Percentiles rank a stretch among this genome's conserved stretches.
Conservation (phyloP, 2,113 vertebrate species). For the Calcarius ornatus region DNA sequence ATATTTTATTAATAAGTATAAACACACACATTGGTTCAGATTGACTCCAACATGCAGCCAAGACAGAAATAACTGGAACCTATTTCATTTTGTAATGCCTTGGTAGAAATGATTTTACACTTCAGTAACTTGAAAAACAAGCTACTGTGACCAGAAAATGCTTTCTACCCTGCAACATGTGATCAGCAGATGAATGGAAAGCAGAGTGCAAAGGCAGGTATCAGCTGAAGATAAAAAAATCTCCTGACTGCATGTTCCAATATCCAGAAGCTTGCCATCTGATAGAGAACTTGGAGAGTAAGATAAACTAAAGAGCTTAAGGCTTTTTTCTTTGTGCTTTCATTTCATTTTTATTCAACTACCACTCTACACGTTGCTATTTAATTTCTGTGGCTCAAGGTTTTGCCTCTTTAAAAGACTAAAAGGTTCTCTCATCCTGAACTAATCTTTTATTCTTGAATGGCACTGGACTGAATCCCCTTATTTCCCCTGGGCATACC, state of each 20-base stretch:
- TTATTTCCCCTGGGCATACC: not conserved
- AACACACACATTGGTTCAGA: not conserved
- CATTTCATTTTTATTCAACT: not conserved
- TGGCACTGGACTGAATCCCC: not conserved
- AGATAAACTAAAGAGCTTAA: not conserved
- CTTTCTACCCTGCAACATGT: not conserved
- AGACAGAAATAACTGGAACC: not conserved
- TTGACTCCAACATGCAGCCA: not conserved
- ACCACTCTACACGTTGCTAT: not conserved
- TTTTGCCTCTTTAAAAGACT: not conserved
- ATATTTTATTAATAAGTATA: not conserved
- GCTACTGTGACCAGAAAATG: not conserved
- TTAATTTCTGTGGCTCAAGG: not conserved
- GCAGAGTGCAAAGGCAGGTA: not conserved
- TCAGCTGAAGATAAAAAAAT: not conserved
- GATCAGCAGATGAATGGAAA: not conserved
- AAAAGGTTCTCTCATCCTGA: not conserved
- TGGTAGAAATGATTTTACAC: not conserved
- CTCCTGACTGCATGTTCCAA: not conserved
- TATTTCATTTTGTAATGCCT: not conserved
- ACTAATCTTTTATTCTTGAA: slow-evolving; percentile 22
- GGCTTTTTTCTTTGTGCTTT: not conserved
- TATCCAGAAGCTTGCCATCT: not conserved
- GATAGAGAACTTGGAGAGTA: not conserved
- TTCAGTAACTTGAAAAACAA: not conserved